Base-by-base conservation (phyloP, 2,113 vertebrate genomes). In the Dasyurus viverrinus region DNA sequence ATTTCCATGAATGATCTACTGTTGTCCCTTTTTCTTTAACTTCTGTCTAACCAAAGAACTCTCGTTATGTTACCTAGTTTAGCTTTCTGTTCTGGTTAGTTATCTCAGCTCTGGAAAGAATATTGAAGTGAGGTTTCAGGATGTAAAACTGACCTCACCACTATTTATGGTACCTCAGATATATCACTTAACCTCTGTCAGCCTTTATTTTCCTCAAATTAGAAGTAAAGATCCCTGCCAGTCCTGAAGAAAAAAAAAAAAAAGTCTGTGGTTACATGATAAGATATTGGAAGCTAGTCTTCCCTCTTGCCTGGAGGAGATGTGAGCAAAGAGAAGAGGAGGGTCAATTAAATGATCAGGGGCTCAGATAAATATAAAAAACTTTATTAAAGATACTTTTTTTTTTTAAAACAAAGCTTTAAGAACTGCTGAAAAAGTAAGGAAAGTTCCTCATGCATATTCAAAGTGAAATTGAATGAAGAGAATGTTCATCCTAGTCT, bases 1-100 rank as follows among this genome's bases (percentile, higher is more conserved):
- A 89, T 54, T 89, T 47, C 89, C 50, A 95, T 8, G n/a, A 46
- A 53, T 4, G 48, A 23, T 94, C 92, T 89, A 89, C 42, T 52
- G 47, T 46, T 48, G 26, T 53, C 48, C 36, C 92, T 53, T 50
- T 94, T 91, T 55, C 89, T n/a, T 94, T 55, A 52, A 92, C 52
- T n/a, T 93, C 91, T 97, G 52, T 84, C 93, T 91, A 92, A 89
- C 57, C 47, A 27, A 90, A 89, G 89, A 96, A 90, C 16, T 76
- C 48, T 11, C 68, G 36, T 90, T 91, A 93, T 42, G 68, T 84
- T n/a, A 84, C 19, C n/a, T 84, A 22, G 19, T n/a, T 8, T 8
- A 84, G 19, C 16, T 42, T 84, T 84, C n/a, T 84, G n/a, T 42
- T 42, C 68, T 23, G 36, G 1, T 42, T 42, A 84, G 14, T 42